A percentile compares a stretch with the other conserved stretches of the same genome.
These are phyloP conservation scores for Hozukius guyotensis DNA, from an alignment of 2,797 vertebrate genomes.

Conservation along the genomic window DNA sequence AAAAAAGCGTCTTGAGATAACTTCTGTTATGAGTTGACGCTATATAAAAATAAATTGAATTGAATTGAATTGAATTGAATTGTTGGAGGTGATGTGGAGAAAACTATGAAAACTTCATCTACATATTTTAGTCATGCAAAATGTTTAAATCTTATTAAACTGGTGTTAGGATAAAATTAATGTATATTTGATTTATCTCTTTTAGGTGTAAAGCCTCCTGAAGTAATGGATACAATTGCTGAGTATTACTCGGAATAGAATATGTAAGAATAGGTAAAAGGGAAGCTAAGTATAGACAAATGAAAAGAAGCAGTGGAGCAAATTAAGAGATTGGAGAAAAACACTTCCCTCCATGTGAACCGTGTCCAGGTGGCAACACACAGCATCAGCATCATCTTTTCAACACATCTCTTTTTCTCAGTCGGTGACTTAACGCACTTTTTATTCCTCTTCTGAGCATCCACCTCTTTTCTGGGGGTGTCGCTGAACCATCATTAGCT, in stretches of 20 bases:
- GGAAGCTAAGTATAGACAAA: not conserved
- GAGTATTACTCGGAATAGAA: not conserved
- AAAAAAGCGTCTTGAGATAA: too few species aligned
- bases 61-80: not conserved
- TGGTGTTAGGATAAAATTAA: not conserved
- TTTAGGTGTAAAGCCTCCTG: fast-evolving
- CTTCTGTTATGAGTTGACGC: too few species aligned
- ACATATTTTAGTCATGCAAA: not conserved
- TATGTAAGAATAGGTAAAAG: not conserved
- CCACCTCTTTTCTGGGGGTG: conserved; percentile 18
- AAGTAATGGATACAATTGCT: not conserved
- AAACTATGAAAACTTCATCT: not conserved
- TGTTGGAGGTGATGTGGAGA: not conserved
- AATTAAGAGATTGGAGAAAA: not conserved
- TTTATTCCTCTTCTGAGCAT: not conserved
- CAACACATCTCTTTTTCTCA: not conserved
- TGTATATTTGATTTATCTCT: not conserved
- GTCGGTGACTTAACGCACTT: not conserved
- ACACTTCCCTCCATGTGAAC: not conserved
- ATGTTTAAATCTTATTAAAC: not conserved
- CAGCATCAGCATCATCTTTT: not conserved
- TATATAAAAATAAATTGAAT: too few species aligned
- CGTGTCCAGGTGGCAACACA: not conserved
- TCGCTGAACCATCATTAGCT: conserved; percentile 67
- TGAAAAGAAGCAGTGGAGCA: not conserved